Evolutionary conservation across 2,797 vertebrate genomes (phyloP), one percentile per base, ranked within the genome.

Genomic region (Sebastes taczanowskii): DNA sequence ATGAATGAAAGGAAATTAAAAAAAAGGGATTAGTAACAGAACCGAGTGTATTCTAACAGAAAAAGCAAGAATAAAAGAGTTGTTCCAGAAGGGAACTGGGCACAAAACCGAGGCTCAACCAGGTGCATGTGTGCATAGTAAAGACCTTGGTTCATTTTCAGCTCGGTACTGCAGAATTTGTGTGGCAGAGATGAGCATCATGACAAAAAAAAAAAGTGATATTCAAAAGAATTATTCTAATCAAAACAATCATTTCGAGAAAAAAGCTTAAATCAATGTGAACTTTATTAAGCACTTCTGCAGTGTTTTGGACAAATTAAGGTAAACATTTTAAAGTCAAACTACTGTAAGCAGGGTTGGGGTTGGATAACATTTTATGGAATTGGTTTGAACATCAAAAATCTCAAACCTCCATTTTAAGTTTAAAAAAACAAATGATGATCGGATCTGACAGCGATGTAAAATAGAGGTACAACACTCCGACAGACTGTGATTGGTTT

Each of bases 1-100:
- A 67, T 55, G 64, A 82, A 78, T 82, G 68, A 77, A 64, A 56
- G 7, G 29, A 55, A 61, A 22, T 35, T 30, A 3, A 30, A 35
- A 55, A 29, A n/a, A 72, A 10, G 8, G 38, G 29, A 34, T 18
- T 9, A 22, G 22, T 13, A 29, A 66, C 32, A n/a, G 55, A 3
- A 56, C 42, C 9, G 23, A 25, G 29, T 58, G 35, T 67, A 20
- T 62, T 67, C 18, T 16, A 46, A 52, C 20, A 46, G 42, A 42
- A 29, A 29, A 34, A 38, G 23, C 20, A 30, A 63, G 23, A 67
- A 9, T 63, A 25, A 73, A 27, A 55, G 30, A 61, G 29, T 74
- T 73, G 70, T 38, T 62, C 35, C 23, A 16, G 16, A 32, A 34
- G 59, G 27, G 62, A 62, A 71, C 11, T 18, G 9, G 59, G 22